Evolutionary conservation across 2,888 invertebrate species (phyloP).

Genomic region (Endomychus coccineus): DNA sequence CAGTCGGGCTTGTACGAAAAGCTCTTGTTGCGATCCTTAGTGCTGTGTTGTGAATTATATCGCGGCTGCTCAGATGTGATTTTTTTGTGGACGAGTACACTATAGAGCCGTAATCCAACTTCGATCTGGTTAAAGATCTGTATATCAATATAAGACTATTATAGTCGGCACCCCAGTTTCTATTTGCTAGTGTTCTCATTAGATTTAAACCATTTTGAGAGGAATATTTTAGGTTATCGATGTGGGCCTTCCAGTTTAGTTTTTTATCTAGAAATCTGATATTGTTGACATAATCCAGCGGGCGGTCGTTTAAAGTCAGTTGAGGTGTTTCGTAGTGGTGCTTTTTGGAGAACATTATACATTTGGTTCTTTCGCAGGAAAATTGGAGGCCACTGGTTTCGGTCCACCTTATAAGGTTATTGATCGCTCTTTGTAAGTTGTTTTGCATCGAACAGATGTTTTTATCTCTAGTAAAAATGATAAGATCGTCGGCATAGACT

Average conservation of each 20-base stretch:
- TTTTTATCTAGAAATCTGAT: neutral
- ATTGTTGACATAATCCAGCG: neutral
- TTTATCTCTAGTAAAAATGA: no score
- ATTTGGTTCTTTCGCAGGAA: neutral
- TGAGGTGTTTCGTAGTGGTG: neutral
- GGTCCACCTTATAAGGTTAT: no score
- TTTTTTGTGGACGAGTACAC: no score
- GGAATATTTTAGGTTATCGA: neutral
- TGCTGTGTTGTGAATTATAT: no score
- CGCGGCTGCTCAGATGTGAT: no score
- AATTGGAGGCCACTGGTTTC: neutral
- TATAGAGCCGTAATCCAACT: conserved; percentile 2
- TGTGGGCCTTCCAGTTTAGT: neutral
- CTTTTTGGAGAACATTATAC: neutral
- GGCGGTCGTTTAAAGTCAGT: neutral
- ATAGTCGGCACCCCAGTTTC: neutral
- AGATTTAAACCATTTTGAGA: neutral
- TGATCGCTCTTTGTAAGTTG: neutral
- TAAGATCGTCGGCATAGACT: no score
- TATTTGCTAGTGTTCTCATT: neutral
- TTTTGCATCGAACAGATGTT: neutral
- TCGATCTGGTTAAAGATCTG: neutral
- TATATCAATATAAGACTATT: neutral
- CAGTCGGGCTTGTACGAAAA: no score
- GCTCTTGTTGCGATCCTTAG: no score